Base-by-base conservation (phyloP, 2,797 vertebrate species). In the Eulemur rubriventer region DNA sequence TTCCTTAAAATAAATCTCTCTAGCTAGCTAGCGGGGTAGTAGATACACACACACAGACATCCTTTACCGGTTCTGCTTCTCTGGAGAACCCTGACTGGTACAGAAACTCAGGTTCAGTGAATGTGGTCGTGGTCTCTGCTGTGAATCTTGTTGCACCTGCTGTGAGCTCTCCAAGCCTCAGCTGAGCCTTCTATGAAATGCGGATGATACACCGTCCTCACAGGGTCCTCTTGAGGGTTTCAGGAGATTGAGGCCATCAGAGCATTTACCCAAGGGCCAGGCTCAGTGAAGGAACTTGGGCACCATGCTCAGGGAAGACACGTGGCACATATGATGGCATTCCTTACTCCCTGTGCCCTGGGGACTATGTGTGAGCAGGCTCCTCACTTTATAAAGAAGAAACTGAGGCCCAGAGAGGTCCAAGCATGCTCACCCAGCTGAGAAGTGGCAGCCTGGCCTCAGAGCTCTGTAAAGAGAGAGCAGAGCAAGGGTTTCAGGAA, bases 331-430 rank as follows among this genome's bases (percentile, higher is more conserved):
- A 17, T 10, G 28, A 35, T 8, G 18, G 4, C 3, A 3, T 81
- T 59, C 41, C n/a, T 52, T 38, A 26, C 20, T 55, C 9, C 65
- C 6, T 73, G 30, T 69, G 70, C 38, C 38, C 20, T 50, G 9
- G n/a, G 48, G 13, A 11, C 55, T 35, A 17, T 20, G 0, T 57
- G 1, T 7, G 43, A 28, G 48, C n/a, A 0, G 63, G 24, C 2
- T 63, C 17, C 59, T 67, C 33, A 8, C 2, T n/a, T 92, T 90
- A 50, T 46, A 55, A 52, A 96, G 50, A 80, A 22, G 13, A 96
- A 43, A 89, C 7, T 33, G 63, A 78, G 35, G 46, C 57, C 38
- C 24, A 33, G 59, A 61, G 35, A 82, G 69, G 14, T 41, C 26
- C 41, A 52, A 55, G 17, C 2, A 0, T 81, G 17, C n/a, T 82